A percentile compares a stretch with the other conserved stretches of the same genome.
These are phyloP conservation scores for Fundulus diaphanus DNA, from an alignment of 2,797 vertebrate species.

Conservation along the genomic window DNA sequence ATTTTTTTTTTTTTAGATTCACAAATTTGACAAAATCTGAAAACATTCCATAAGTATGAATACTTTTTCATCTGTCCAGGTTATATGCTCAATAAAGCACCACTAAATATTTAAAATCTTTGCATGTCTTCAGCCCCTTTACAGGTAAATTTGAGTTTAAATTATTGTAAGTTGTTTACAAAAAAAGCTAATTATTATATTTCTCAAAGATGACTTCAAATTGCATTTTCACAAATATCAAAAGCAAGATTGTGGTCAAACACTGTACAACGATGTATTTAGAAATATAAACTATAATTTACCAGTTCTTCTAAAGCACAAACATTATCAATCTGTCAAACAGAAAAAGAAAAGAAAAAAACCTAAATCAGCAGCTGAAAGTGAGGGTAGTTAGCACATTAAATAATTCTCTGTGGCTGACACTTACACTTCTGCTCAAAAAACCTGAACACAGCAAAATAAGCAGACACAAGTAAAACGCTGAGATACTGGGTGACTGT, in stretches of 20 bases:
- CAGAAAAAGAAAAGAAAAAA: background rate
- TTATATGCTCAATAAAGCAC: background rate
- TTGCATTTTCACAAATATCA: background rate
- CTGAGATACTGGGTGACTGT: background rate
- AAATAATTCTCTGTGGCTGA: background rate
- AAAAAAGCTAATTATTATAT: background rate
- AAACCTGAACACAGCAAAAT: background rate
- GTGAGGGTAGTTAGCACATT: background rate
- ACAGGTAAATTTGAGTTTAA: background rate
- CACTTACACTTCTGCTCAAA: background rate
- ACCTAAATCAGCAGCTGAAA: background rate
- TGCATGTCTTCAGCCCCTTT: background rate
- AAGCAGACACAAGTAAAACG: background rate
- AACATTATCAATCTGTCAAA: background rate
- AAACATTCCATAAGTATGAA: background rate
- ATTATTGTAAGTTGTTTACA: background rate
- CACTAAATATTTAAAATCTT: background rate
- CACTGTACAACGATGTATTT: background rate
- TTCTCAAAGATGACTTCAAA: background rate
- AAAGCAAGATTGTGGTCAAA: background rate
- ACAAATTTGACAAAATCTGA: background rate
- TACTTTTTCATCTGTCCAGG: background rate
- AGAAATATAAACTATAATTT: background rate
- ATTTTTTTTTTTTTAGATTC: background rate
- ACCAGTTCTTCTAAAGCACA: background rate